Evolutionary conservation across 1,140 invertebrate species (phyloP), one percentile per base, ranked within the genome.

Genomic region (Drosophila malerkotliana): DNA sequence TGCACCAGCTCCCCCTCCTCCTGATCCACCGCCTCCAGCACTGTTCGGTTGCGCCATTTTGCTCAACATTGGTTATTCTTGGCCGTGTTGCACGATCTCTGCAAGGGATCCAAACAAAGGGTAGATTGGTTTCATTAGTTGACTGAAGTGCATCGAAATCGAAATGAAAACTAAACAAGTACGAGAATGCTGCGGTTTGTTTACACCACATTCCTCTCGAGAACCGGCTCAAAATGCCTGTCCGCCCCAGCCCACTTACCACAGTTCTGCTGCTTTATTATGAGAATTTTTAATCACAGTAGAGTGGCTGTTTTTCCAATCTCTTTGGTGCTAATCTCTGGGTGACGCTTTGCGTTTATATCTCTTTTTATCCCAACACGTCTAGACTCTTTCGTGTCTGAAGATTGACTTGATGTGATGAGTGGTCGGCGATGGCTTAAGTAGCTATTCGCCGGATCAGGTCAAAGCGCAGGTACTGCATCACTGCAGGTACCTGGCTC

Each of bases 1-100:
- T n/a, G 64, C n/a, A 5, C 37, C 37, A 12, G 51, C 28, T 18
- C 72, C 72, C 2, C 41, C 59, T 34, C 71, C 66, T 4, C 60
- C 34, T 3, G 34, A 12, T 12, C 34, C 68, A 5, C 55, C 62
- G 10, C 45, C 53, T n/a, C 55, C 79, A 4, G 47, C 30, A 72
- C 64, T 78, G 37, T 76, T 87, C 12, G 61, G 72, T 57, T 91
- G 90, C n/a, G 77, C 73, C 68, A 90, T 81, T 66, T 91, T 91
- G 55, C 87, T 84, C 49, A 90, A 59, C 90, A 91, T 88, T 72
- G 21, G 47, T 67, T 47, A n/a, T 48, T 28, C 32, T 66, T 21
- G 28, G 18, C 14, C 53, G 58, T 68, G 75, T 77, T 48, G 26
- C 54, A 82, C 69, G 69, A 66, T 72, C 66, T 87, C 71, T 87